phyloP scores from a whole-genome alignment of 2,888 invertebrate species.

The Yponomeuta malinellus region DNA sequence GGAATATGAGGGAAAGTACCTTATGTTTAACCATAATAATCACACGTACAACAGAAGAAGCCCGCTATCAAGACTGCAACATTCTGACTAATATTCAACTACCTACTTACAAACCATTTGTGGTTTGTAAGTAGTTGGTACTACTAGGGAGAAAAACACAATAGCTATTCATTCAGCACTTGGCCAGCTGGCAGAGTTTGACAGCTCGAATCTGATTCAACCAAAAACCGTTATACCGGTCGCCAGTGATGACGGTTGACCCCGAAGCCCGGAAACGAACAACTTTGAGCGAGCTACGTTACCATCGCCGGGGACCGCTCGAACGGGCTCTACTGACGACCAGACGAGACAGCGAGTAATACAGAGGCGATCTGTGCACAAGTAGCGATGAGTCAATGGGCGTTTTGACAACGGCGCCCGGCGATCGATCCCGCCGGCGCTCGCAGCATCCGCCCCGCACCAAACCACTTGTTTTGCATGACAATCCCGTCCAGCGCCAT shows the following conservation, averaged over 20 bases:
- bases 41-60: not conserved
- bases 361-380: constrained; percentile 35
- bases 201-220: not conserved
- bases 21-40: not conserved
- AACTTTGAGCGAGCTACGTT: constrained; percentile 21
- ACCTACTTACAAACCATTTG: no score
- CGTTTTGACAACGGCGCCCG: constrained; percentile 63
- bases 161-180: constrained; percentile 21
- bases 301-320: constrained; percentile 30
- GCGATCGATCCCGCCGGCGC: constrained; percentile 70
- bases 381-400: constrained; percentile 67
- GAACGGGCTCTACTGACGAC: no score
- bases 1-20: not conserved
- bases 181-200: constrained; percentile 11
- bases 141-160: constrained; percentile 26
- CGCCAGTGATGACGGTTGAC: not conserved
- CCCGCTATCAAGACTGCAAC: not conserved
- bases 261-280: not conserved
- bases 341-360: constrained; percentile 14
- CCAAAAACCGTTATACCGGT: constrained; percentile 8
- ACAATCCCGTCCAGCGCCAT: constrained; percentile 33
- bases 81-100: no score
- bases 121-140: not conserved
- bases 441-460: constrained; percentile 32
- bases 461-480: constrained; percentile 41